Evolutionary conservation across 2,113 vertebrate species (phyloP).

Genomic region (Oplegnathus fasciatus): DNA sequence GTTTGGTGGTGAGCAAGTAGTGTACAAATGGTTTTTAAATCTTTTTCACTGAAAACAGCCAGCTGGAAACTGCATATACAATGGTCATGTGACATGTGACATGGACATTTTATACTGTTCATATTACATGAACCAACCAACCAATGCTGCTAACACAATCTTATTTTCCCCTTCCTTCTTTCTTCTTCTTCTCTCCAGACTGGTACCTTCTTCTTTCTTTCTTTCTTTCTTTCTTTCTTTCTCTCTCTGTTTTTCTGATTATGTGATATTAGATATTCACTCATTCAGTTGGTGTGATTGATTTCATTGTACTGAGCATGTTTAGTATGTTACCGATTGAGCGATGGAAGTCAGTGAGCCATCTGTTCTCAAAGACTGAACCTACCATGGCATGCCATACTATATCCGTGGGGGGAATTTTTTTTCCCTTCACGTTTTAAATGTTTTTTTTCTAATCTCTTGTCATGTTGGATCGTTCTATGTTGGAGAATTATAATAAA

Average conservation of each 20-base stretch:
- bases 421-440: background rate
- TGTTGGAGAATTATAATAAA: background rate
- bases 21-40: no score
- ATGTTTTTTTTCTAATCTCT: background rate
- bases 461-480: background rate
- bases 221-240: background rate
- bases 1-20: no score
- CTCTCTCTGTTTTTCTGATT: background rate
- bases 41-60: no score
- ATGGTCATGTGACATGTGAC: background rate
- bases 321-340: background rate
- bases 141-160: no score
- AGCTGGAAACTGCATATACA: background rate
- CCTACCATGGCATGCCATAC: background rate
- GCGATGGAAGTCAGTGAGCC: background rate
- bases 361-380: slow-evolving; percentile 12
- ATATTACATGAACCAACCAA: no score
- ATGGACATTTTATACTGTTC: background rate
- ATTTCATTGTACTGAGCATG: background rate
- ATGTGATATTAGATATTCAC: background rate
- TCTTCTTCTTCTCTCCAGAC: no score
- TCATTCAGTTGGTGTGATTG: background rate
- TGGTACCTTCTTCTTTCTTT: no score
- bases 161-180: background rate
- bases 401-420: background rate